Evolutionary conservation across 2,797 vertebrate genomes (phyloP), one percentile per base, ranked within the genome.

Genomic region (Hoplostethus mediterraneus): DNA sequence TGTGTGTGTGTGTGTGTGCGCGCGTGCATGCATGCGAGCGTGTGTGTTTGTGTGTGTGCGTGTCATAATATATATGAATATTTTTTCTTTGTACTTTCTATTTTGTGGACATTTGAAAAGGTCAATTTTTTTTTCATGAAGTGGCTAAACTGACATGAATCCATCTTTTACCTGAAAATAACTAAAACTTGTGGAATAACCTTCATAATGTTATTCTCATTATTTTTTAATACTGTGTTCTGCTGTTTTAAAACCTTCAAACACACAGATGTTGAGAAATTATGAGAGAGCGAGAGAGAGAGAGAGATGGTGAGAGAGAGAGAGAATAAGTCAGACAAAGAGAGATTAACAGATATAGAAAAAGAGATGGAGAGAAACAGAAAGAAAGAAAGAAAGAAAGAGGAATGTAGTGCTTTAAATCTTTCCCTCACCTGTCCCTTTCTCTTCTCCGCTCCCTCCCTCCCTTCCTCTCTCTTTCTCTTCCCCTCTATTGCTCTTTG

Each of bases 321-420:
- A 58, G 21, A 65, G 57, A 56, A 6, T 25, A 51, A 48, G 36
- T 44, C 6, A 63, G 17, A 62, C 53, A 47, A 47, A 59, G 5
- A 52, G 28, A 63, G 53, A 79, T 57, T 28, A 45, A 16, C 11
- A 44, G 36, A 44, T 6, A 17, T 6, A 62, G 25, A 67, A 52
- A 48, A 66, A 79, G 59, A 64, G 51, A 2, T 16, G 30, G 25
- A 61, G 36, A 64, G 16, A 73, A 17, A 42, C n/a, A 52, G 12
- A 33, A 11, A 52, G 14, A 8, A 51, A 80, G 55, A 83, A 66
- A 71, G 52, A 68, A 42, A 79, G 75, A 79, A 65, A 79, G 79
- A 40, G 9, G 71, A 52, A 73, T 75, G 72, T 75, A 76, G 90
- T 75, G 83, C 88, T 93, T 93, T 94, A 93, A 94, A 92, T 89